Conservation (phyloP, 2,888 invertebrate species). For the Nomada fucata region DNA sequence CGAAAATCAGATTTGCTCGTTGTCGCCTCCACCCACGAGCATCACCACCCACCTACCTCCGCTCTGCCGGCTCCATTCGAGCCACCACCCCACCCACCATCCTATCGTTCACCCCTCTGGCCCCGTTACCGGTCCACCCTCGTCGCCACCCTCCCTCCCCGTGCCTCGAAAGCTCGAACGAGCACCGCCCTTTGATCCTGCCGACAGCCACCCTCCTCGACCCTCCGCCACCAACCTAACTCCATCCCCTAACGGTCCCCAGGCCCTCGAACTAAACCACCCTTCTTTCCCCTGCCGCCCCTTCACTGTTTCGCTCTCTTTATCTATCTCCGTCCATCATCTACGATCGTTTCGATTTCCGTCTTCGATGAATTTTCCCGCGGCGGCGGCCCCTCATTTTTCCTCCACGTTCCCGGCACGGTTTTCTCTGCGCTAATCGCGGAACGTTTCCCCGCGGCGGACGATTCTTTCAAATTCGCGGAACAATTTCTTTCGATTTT, state of each 20-base stretch:
- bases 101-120: conserved; percentile 54
- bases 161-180: conserved; percentile 78
- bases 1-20: conserved; percentile 84
- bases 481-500: too few species aligned
- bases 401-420: neutral
- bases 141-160: conserved; percentile 65
- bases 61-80: conserved; percentile 72
- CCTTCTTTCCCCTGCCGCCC: conserved; percentile 42
- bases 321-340: conserved; percentile 35
- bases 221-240: conserved; percentile 69
- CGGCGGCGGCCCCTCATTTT: neutral
- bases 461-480: too few species aligned
- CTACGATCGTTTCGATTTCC: conserved; percentile 26
- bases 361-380: conserved; percentile 25
- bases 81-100: conserved; percentile 58
- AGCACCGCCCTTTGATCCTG: conserved; percentile 83
- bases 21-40: conserved; percentile 81
- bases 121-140: conserved; percentile 65
- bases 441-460: neutral
- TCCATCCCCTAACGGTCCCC: conserved; percentile 65
- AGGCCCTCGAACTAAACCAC: conserved; percentile 61
- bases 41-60: conserved; percentile 70
- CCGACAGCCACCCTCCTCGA: conserved; percentile 81
- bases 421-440: neutral
- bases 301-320: conserved; percentile 21